Base-by-base conservation (phyloP, 2,888 invertebrate species). In the Sussaba pulchella region DNA sequence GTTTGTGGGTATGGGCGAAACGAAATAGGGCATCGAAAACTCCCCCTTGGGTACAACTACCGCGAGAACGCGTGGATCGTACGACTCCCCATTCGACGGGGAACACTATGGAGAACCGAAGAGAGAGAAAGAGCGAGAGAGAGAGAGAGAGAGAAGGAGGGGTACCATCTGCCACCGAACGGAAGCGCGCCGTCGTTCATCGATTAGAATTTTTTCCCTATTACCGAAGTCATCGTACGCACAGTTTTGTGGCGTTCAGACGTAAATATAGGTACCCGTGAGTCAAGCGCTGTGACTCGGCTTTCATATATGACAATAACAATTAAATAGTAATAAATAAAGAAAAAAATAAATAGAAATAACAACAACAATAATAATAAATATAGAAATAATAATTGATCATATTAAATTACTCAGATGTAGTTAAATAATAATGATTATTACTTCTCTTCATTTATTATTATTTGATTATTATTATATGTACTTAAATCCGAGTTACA, bases 111-210 rank as follows among this genome's bases (percentile, higher is more conserved):
- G 17, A 41, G 45, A 47, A 8, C 69, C 14, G 54, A n/a, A 50
- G 63, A 41, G 52, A 9, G 17, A 59, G 66, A 39, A 41, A 54
- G 54, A 54, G 41, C 24, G 57, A 57, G 2, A 39, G 12, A 61
- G 54, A 70, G 63, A 41, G 69, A 54, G 63, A 57, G 50, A 54
- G 14, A 52, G 59, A 57, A 57, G 57, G 70, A 63, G 77, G 81
- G 77, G 81, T 47, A 77, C 81, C 81, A 81, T 81, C 81, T 81
- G 81, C 81, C 81, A 77, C 69, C 45, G 57, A 81, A 81, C 81
- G 81, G 81, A 81, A 81, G 81, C 77, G 73, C 76, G 64, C 61
- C 31, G 77, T 47, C 76, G 73, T 81, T 77, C 69, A 81, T 81
- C 81, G 81, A 81, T 81, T 77, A 81, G 43, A 81, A 77, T 70